These are phyloP conservation scores for Nemotelus pantherinus DNA, from an alignment of 2,888 invertebrate species.

Conservation along the genomic window DNA sequence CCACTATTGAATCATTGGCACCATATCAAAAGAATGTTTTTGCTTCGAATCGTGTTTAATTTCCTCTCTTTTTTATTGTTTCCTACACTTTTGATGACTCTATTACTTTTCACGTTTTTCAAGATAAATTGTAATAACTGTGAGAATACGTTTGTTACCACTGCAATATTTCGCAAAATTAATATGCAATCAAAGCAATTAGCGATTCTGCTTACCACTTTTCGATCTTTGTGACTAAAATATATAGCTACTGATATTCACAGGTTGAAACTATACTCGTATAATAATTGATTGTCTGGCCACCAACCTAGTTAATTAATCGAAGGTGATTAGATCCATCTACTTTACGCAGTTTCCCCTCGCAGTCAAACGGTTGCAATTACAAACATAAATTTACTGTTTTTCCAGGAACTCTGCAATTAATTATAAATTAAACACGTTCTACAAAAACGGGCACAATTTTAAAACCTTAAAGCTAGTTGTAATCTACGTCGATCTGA, in stretches of 20 bases:
- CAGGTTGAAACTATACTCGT: too few relatives aligned
- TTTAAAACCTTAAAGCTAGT: too few relatives aligned
- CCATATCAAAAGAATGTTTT: constrained; percentile 30
- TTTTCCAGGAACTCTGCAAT: too few relatives aligned
- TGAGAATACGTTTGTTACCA: neutral
- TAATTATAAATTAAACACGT: too few relatives aligned
- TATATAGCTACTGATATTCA: neutral
- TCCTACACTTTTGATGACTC: constrained; percentile 33
- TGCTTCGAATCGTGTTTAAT: constrained; percentile 39
- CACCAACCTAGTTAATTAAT: too few relatives aligned
- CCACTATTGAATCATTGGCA: constrained; percentile 43
- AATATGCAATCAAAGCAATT: neutral
- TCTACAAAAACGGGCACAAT: too few relatives aligned
- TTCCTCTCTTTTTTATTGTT: constrained; percentile 5
- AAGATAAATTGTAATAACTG: neutral
- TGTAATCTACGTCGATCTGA: too few relatives aligned
- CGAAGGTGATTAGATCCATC: too few relatives aligned
- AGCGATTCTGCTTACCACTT: constrained; percentile 4
- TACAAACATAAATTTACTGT: too few relatives aligned
- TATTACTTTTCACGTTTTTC: neutral
- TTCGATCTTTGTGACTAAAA: constrained; percentile 14
- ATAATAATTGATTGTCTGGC: too few relatives aligned
- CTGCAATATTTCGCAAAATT: neutral
- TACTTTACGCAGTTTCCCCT: too few relatives aligned
- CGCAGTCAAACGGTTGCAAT: too few relatives aligned